Evolutionary conservation across 2,113 vertebrate genomes (phyloP), one percentile per base, ranked within the genome.

Genomic region (Brachyistius frenatus): DNA sequence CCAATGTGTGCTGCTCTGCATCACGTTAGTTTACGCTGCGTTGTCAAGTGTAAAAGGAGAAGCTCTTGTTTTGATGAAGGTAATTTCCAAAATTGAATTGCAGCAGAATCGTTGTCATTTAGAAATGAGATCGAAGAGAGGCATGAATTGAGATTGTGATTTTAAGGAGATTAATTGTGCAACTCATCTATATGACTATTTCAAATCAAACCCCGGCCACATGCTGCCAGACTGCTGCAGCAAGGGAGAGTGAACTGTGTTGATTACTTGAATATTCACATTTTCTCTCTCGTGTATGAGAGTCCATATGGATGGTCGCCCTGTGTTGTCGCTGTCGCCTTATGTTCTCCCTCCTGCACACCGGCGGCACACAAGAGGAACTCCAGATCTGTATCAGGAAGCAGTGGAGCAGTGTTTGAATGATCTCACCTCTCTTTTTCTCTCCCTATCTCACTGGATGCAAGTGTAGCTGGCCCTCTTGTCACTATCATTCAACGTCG

Each of bases 301-400:
- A 67, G 61, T 79, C 61, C 67, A 61, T 70, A 65, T 75, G 73
- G 55, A 52, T 76, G 33, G 30, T 63, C 46, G 1, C 15, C 53
- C 35, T 31, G 62, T 62, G n/a, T 56, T 68, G 62, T 76, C 72
- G 66, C 66, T 46, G 61, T 70, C 15, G 62, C 41, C 37, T 55
- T 58, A 64, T 66, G 39, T 75, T 76, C 54, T 80, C 36, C 57
- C n/a, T 78, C 35, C 55, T 65, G 50, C 63, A 72, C 56, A 63
- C 10, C 63, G 44, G 46, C 47, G 53, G 58, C 66, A 58, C 31
- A 49, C 62, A 53, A 39, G 68, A 80, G 47, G 66, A 67, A 57
- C 83, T 78, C 71, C 64, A 69, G 39, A 69, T 77, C 69, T 73
- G 31, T 53, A 76, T 79, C 33, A 63, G 62, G 65, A 62, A 64